phyloP scores from a whole-genome alignment of 92 coral and sea anemone genomes.

The Nematostella vectensis region DNA sequence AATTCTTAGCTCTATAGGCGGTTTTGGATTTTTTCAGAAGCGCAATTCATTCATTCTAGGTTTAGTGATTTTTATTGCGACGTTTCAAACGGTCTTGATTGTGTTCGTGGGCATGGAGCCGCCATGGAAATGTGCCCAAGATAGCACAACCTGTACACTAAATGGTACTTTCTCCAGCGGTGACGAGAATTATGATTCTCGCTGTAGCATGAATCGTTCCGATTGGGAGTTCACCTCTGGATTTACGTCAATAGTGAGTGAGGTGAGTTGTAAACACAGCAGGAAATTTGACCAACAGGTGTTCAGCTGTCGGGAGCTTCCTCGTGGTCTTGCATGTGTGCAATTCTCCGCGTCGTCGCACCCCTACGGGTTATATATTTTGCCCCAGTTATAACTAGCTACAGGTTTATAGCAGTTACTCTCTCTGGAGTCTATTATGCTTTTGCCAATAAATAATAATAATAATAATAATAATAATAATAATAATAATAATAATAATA shows the following conservation, averaged over 20 bases:
- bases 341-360: no score
- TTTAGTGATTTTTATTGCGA: constrained; percentile 59
- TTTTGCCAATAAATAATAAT: no score
- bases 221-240: constrained; percentile 86
- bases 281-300: no score
- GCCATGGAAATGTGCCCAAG: constrained; percentile 57
- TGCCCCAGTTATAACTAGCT: no score
- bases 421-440: no score
- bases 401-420: no score
- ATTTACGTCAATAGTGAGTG: constrained; percentile 77
- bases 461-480: no score
- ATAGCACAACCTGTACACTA: constrained; percentile 43
- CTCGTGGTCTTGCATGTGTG: no score
- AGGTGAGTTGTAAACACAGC: constrained; percentile 63
- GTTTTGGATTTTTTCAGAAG: constrained; percentile 85
- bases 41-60: constrained; percentile 67
- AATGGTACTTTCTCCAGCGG: constrained; percentile 56
- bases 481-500: no score
- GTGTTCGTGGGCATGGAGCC: constrained; percentile 91
- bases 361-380: no score
- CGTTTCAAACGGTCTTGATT: constrained; percentile 88
- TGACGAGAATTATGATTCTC: constrained; percentile 36
- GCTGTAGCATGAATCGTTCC: constrained; percentile 71
- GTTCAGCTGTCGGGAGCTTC: no score
- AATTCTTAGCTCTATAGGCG: constrained; percentile 71